These are phyloP conservation scores for Mus musculus DNA, from an alignment of 2,113 vertebrate genomes.

Conservation along the genomic window GRCm39 chr9:34469501-34470000, in stretches of 20 bases:
- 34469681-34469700: constrained; percentile 65
- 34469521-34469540: constrained; percentile 83
- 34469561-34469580: constrained; percentile 57
- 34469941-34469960: constrained; percentile 57
- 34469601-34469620: constrained; percentile 79
- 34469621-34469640: constrained; percentile 83
- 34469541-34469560: constrained; percentile 84
- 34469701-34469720: constrained; percentile 17
- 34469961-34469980: background rate
- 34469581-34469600: constrained; percentile 44
- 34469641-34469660: constrained; percentile 80
- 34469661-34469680: constrained; percentile 82
- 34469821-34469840: constrained; percentile 42
- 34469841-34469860: background rate
- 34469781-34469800: constrained; percentile 7
- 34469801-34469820: background rate
- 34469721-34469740: constrained; percentile 9
- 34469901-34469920: constrained; percentile 63
- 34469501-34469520: constrained; percentile 80
- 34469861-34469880: constrained; percentile 66
- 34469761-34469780: constrained; percentile 1
- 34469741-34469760: background rate
- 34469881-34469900: constrained; percentile 60
- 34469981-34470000: constrained; percentile 26
- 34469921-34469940: constrained; percentile 65